phyloP scores from a whole-genome alignment of 2,113 vertebrate species.

The Rhabdornis inornatus region DNA sequence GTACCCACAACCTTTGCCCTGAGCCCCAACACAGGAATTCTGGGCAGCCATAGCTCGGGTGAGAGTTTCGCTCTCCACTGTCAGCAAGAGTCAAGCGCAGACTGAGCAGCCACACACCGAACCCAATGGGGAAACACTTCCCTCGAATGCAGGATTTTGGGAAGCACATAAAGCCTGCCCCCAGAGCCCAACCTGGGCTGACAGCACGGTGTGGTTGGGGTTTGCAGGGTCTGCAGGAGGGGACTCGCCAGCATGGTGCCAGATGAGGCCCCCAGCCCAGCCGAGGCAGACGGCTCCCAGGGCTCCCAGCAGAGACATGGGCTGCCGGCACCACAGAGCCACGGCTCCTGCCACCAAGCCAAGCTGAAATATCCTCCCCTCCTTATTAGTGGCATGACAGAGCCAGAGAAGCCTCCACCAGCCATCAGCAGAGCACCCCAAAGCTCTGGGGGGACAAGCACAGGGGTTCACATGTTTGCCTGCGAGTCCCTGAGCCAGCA shows the following conservation, averaged over 20 bases:
- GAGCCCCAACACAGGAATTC: not conserved
- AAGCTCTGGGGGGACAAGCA: not conserved
- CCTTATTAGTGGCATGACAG: not conserved
- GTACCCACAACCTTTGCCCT: not conserved
- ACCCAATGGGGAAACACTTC: rapidly evolving
- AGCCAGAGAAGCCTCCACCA: not conserved
- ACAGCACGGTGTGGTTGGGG: not conserved
- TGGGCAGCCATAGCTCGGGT: rapidly evolving
- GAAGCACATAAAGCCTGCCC: not conserved
- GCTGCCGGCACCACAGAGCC: not conserved
- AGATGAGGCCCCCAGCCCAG: not conserved
- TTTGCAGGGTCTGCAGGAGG: not conserved
- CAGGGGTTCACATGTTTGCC: not conserved
- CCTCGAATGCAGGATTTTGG: rapidly evolving
- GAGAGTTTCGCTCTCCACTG: not conserved
- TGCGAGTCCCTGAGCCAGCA: rapidly evolving
- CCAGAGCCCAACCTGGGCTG: not conserved
- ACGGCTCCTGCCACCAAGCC: not conserved
- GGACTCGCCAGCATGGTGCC: not conserved
- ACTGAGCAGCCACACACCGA: not conserved
- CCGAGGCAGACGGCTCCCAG: not conserved
- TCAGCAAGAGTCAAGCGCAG: rapidly evolving
- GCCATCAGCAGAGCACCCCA: not conserved
- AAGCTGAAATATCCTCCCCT: not conserved
- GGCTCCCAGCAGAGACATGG: not conserved